These are phyloP conservation scores for Echinops telfairi DNA, from an alignment of 2,113 vertebrate genomes.

Conservation along the genomic window DNA sequence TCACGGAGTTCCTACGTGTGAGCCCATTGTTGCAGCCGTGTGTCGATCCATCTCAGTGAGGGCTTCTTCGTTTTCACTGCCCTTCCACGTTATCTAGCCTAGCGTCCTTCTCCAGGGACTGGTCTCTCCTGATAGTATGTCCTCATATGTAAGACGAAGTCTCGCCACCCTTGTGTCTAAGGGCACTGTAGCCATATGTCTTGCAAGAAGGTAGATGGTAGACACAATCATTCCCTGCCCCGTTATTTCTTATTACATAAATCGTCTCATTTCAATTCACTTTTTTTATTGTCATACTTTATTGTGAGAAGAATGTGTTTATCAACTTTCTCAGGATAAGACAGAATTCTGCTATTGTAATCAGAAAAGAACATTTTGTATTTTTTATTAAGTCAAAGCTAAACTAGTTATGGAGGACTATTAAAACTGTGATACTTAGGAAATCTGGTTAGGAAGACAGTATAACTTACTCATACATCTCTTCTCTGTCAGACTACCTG, in stretches of 20 bases:
- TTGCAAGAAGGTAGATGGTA: neutral
- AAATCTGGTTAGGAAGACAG: neutral
- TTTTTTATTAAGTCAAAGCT: conserved; percentile 1
- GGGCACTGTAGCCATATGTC: too few species aligned
- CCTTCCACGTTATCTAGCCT: too few species aligned
- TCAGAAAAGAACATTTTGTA: neutral
- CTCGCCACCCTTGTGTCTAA: too few species aligned
- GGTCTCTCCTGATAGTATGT: too few species aligned
- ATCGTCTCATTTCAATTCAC: conserved; percentile 33
- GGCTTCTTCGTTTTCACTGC: too few species aligned
- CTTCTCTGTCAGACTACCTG: neutral
- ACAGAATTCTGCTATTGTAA: neutral
- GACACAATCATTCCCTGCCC: neutral
- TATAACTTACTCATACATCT: neutral
- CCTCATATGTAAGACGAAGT: too few species aligned
- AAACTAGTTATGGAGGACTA: neutral
- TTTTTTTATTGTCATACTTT: neutral
- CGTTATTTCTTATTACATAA: conserved; percentile 10
- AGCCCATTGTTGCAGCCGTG: too few species aligned
- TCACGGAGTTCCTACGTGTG: too few species aligned
- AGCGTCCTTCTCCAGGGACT: too few species aligned
- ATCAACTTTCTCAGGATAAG: conserved; percentile 17
- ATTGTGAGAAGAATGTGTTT: neutral
- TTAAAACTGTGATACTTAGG: neutral
- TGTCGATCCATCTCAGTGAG: too few species aligned